Evolutionary conservation across 2,113 vertebrate species (phyloP), one percentile per base, ranked within the genome.

Genomic region (Scomber japonicus): DNA sequence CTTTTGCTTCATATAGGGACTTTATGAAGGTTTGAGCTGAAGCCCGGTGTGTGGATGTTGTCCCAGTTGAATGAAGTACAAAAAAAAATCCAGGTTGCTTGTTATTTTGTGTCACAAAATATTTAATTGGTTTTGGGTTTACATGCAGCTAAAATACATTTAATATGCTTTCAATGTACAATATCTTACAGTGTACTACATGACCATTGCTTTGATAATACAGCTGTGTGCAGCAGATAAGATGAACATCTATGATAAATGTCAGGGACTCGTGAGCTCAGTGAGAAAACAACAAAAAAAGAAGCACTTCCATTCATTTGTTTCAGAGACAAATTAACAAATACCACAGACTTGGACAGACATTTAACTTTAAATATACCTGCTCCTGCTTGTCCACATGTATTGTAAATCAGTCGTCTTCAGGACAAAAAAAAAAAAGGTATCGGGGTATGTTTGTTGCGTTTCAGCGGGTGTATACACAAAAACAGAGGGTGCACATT

Each of bases 141-240:
- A 81, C 78, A 85, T 73, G 69, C 16, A 66, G 66, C 73, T 92
- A 86, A 90, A 92, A 93, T 90, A 92, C 80, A 93, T 86, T 74
- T 87, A 55, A 88, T 72, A 83, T 72, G 85, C 80, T 80, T 90
- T 81, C 53, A 93, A 93, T 90, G 79, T 93, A 93, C 91, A 94
- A 86, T 86, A 92, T 89, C 24, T 93, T 93, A 91, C 88, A 91
- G 89, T 85, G 85, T 71, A 91, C 87, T 86, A 87, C 45, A 82
- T 75, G 61, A 82, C 30, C 21, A 79, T 79, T 79, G 48, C 53
- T 84, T 64, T 67, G 62, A 91, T 86, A 77, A 91, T 82, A 88
- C 77, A 31, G 46, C 80, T 80, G 78, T 84, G 17, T 80, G 75
- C 78, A 86, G 87, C 69, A 83, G 71, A 49, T 27, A 27, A 73